Evolutionary conservation across 2,797 vertebrate species (phyloP), one percentile per base, ranked within the genome.

Genomic region (Hoplostethus mediterraneus): DNA sequence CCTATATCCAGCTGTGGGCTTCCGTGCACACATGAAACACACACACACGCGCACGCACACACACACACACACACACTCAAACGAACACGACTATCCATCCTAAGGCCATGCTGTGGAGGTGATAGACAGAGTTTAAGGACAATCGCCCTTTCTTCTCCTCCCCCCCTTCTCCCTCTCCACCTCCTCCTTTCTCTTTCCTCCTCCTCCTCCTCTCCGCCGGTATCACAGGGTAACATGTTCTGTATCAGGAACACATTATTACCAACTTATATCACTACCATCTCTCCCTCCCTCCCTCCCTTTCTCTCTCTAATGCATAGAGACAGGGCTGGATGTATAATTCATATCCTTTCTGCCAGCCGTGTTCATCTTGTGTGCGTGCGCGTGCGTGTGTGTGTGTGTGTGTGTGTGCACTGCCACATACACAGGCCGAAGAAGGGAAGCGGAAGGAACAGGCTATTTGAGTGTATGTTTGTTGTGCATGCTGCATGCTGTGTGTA

Each of bases 301-400:
- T 96, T 78, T 88, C 82, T 83, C 69, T 65, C 80, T 83, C 88
- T 96, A 96, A 96, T 97, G 94, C 94, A 92, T 90, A 94, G 93
- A 95, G 95, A 95, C 95, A 95, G 95, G 90, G 42, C 73, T 64
- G 75, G 83, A 95, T 96, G 94, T 95, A 96, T 96, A 95, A 97
- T 97, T 96, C 95, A 96, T 94, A 88, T 83, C 91, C 92, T 93
- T 93, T 93, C 93, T 91, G 88, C 94, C 73, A 91, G 92, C 88
- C 93, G 86, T 77, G 81, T 89, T 90, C 78, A 81, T 94, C 92
- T 92, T 65, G 70, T 56, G 70, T 62, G 78, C 67, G 56, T 67
- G 67, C 70, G 71, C 49, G 64, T 45, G 64, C 40, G 73, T 57
- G 38, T 47, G 52, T 30, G 51, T 30, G 49, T 5, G 42, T 59